Conservation (phyloP, 2,797 vertebrate genomes). For the Schizothorax lantsangensis region DNA sequence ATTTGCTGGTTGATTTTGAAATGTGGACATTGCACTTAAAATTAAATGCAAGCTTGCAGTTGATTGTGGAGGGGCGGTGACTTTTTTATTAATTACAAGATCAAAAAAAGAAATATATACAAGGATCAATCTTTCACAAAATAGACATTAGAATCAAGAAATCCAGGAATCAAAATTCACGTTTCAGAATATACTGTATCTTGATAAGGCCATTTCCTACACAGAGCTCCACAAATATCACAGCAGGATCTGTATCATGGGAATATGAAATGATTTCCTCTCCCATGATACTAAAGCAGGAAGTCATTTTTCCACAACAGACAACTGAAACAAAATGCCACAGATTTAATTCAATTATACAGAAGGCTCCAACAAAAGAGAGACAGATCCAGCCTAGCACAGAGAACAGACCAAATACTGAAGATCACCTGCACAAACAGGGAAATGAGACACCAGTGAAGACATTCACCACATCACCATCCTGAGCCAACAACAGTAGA, state of each 20-base stretch:
- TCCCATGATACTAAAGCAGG: slow-evolving; percentile 48
- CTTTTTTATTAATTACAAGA: background rate
- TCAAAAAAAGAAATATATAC: background rate
- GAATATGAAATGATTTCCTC: slow-evolving; percentile 38
- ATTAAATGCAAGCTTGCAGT: background rate
- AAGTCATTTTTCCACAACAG: slow-evolving; percentile 56
- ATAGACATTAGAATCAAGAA: background rate
- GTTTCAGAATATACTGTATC: background rate
- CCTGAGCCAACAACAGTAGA: background rate
- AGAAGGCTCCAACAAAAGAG: slow-evolving; percentile 12
- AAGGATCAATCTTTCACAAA: background rate
- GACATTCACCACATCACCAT: background rate
- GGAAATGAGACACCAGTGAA: slow-evolving; percentile 8
- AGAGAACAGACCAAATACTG: background rate
- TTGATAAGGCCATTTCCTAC: slow-evolving; percentile 28
- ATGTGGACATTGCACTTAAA: background rate
- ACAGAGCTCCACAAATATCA: background rate
- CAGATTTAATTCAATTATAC: background rate
- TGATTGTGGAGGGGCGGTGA: background rate
- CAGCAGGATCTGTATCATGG: slow-evolving; percentile 3
- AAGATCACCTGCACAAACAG: slow-evolving; percentile 19
- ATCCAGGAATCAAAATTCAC: background rate
- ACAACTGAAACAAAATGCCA: slow-evolving; percentile 30
- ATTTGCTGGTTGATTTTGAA: background rate
- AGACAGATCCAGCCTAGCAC: background rate